Evolutionary conservation across 2,797 vertebrate genomes (phyloP), one percentile per base, ranked within the genome.

Genomic region (Poliocrania exsul): DNA sequence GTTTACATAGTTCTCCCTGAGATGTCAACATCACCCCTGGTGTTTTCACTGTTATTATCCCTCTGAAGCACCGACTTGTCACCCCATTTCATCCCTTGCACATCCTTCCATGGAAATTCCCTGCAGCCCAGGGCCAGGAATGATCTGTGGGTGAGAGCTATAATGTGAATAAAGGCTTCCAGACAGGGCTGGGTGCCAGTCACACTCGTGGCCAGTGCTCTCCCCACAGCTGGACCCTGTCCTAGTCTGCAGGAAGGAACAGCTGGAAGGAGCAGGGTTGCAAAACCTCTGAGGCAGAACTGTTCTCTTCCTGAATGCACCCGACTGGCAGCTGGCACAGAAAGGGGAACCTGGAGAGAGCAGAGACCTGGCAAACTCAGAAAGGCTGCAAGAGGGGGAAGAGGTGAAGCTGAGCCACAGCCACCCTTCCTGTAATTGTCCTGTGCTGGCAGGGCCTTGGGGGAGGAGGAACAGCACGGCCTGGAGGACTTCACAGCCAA

Each of bases 251-350:
- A 66, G 54, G 54, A 61, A 84, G 58, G 71, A 81, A 29, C 56
- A 61, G 71, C 88, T 66, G 29, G 6, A 44, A 42, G 62, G 42
- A 78, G 54, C 61, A 24, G 62, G 16, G 14, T 56, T 95, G 88
- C 90, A 92, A 96, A 96, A 96, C n/a, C 80, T 75, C 83, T 1
- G 2, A 66, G 86, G 70, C 73, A 85, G 86, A 94, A 93, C 80
- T 61, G 83, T 58, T 81, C 58, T 17, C 65, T 57, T 90, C 86
- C 77, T 1, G 0, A 65, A 35, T 2, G 24, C 65, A 23, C 67
- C 85, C 0, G 1, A 57, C 51, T 15, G 72, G 70, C 86, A 53
- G 29, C 0, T 4, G 2, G 81, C 88, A 84, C 1, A 1, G 87
- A 96, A 96, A 96, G 78, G 62, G 93, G 93, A 96, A 95, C 81